Conservation (phyloP, 1,140 invertebrate species). For the Gonatopus flavifemur region DNA sequence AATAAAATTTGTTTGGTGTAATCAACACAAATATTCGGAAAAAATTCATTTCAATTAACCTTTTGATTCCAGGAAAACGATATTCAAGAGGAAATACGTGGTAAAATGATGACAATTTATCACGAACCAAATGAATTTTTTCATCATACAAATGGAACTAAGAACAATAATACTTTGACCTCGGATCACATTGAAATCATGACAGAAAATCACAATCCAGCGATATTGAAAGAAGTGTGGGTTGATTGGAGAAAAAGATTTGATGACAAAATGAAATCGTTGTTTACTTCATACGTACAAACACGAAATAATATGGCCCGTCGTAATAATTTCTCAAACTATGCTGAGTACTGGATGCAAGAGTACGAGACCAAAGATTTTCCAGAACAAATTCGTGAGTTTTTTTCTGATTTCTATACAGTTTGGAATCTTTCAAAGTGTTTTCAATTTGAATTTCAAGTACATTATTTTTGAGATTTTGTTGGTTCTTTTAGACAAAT, state of each 20-base stretch:
- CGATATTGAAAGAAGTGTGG: constrained; percentile 14
- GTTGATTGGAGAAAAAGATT: background rate
- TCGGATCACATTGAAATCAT: constrained; percentile 13
- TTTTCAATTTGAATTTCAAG: background rate
- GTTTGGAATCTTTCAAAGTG: background rate
- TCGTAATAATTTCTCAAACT: background rate
- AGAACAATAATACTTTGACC: too few species aligned
- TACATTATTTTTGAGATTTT: background rate
- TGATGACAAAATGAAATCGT: background rate
- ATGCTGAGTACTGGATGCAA: background rate
- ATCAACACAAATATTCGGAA: too few species aligned
- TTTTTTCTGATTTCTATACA: background rate
- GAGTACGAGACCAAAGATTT: background rate
- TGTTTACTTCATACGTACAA: background rate
- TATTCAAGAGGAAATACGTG: too few species aligned
- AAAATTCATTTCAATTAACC: too few species aligned
- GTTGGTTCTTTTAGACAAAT: constrained; percentile 43
- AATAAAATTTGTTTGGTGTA: too few species aligned
- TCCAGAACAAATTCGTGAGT: background rate
- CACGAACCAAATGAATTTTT: too few species aligned
- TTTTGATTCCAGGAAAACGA: too few species aligned
- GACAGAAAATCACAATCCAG: constrained; percentile 13
- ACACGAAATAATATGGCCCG: background rate
- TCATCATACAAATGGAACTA: too few species aligned
- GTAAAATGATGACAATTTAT: too few species aligned